phyloP scores from a whole-genome alignment of 2,888 invertebrate species.

The Torymus aiolomorphi region DNA sequence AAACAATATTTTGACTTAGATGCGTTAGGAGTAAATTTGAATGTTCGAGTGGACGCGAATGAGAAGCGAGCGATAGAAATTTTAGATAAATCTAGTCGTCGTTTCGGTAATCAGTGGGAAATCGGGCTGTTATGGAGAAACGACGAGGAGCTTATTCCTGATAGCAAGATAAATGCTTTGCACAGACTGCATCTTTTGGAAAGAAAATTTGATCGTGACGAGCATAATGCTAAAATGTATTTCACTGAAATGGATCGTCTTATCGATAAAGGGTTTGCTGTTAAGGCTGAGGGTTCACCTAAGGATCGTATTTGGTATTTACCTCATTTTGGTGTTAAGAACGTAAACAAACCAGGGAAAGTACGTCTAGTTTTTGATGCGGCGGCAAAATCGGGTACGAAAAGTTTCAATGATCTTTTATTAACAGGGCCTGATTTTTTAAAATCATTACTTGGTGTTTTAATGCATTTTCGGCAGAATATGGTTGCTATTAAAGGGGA shows the following conservation, averaged over 20 bases:
- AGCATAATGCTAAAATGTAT: slow-evolving; percentile 18
- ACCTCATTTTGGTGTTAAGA: too few relatives aligned
- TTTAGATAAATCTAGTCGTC: slow-evolving; percentile 14
- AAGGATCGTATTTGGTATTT: too few relatives aligned
- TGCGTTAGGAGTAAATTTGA: neutral
- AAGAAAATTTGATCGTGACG: slow-evolving; percentile 47
- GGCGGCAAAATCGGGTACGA: too few relatives aligned
- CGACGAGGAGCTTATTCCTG: neutral
- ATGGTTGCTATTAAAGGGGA: too few relatives aligned
- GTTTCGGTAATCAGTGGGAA: slow-evolving; percentile 12
- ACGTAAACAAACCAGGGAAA: too few relatives aligned
- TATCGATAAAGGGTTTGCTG: slow-evolving; percentile 19
- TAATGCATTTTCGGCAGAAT: too few relatives aligned
- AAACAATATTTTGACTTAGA: slow-evolving; percentile 24
- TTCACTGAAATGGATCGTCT: slow-evolving; percentile 46
- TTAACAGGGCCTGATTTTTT: too few relatives aligned
- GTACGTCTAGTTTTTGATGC: too few relatives aligned
- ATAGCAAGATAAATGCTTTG: slow-evolving; percentile 15
- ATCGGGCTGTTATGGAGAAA: slow-evolving; percentile 41
- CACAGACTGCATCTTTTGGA: slow-evolving; percentile 35
- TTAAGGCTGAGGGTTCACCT: too few relatives aligned
- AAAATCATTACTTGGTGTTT: too few relatives aligned
- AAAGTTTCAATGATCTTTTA: too few relatives aligned
- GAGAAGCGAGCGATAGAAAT: slow-evolving; percentile 6
- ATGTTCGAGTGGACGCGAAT: neutral